Base-by-base conservation (phyloP, 1,140 invertebrate genomes). In the Schlechtendalia chinensis region DNA sequence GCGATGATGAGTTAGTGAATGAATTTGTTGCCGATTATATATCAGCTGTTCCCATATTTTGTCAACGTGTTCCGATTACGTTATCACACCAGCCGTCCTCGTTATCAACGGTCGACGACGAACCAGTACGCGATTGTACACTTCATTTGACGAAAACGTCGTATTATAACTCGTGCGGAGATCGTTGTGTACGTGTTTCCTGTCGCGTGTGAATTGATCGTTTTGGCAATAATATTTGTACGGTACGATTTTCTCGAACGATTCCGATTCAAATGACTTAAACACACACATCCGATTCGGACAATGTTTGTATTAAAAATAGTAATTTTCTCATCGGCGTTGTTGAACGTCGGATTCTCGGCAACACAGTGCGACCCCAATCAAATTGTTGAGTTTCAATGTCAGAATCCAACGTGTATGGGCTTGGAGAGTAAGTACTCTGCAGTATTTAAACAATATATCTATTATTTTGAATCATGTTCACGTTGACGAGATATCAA, bases 271-370 rank as follows among this genome's bases (percentile, higher is more conserved):
- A 77, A 10, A 77, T 59, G 56, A 77, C 32, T 59, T 58, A 59
- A 45, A n/a, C 19, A 29, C 11, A 29, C 22, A 8, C 22, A n/a
- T 6, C 10, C 17, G 12, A 2, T 3, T 16, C 17, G 5, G 5
- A 59, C 8, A 39, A 77, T 77, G 74, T 59, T 77, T 61, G n/a
- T 77, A 24, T 24, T 77, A 17, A 77, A 77, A 59, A 77, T 77
- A 74, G 54, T 74, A 8, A 50, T 58, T 19, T 32, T 74, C 19
- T 56, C 27, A 0, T 58, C 54, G 0, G 32, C 32, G 2, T 14
- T 77, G 39, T 14, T 69, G 4, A 22, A 45, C 12, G 12, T 59
- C 3, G 32, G 32, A 10, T 39, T 59, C 1, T 8, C 53, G 1
- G n/a, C 54, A 1, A 17, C 6, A 3, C 19, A 24, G 3, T 77